These are phyloP conservation scores for Mormyrus hasselquistii DNA, from an alignment of 2,797 vertebrate genomes.

Conservation along the genomic window DNA sequence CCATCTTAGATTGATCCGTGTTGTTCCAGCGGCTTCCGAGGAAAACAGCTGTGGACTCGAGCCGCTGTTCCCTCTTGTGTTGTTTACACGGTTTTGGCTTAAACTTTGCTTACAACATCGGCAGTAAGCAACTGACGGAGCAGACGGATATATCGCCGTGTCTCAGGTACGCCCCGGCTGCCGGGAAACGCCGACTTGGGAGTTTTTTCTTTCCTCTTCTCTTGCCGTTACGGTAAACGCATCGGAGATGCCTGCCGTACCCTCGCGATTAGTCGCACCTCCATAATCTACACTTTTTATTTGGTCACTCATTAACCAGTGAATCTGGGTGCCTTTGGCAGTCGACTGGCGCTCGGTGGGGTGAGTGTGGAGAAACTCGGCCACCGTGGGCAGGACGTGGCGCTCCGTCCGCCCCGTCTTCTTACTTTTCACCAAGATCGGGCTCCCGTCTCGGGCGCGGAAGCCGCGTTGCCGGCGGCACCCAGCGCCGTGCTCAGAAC, in stretches of 20 bases:
- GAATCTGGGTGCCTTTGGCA: not conserved
- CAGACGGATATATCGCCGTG: constrained; percentile 54
- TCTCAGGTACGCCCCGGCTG: constrained; percentile 58
- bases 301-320: not conserved
- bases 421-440: not conserved
- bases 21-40: constrained; percentile 26
- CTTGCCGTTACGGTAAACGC: not conserved
- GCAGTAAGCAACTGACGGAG: constrained; percentile 42
- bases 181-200: not conserved
- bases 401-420: not conserved
- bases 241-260: not conserved
- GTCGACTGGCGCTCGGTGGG: not conserved
- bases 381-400: not conserved
- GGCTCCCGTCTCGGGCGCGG: not conserved
- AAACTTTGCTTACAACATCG: constrained; percentile 41
- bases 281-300: not conserved
- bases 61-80: constrained; percentile 25
- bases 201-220: not conserved
- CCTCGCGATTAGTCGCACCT: not conserved
- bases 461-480: not conserved
- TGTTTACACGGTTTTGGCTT: constrained; percentile 27
- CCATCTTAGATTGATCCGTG: constrained; percentile 71
- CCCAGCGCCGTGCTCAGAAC: not conserved
- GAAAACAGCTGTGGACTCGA: constrained; percentile 48
- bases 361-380: not conserved